These are phyloP conservation scores for Drosophila teissieri DNA, from an alignment of 1,140 invertebrate genomes.

Conservation along the genomic window DNA sequence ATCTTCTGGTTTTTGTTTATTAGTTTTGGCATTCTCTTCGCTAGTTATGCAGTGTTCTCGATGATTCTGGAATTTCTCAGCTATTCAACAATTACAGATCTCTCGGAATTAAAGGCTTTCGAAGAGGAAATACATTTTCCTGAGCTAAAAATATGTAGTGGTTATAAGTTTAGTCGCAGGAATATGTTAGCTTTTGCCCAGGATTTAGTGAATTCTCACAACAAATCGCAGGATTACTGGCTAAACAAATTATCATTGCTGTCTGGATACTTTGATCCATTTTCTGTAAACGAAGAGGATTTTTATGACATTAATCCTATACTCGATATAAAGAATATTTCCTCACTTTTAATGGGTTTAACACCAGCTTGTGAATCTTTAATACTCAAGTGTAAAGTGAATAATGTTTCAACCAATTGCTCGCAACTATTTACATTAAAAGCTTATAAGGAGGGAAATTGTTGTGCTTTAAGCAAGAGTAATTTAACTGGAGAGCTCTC, in stretches of 20 bases:
- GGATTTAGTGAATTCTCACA: constrained; percentile 1
- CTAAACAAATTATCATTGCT: constrained; percentile 23
- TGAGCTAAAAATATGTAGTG: constrained; percentile 40
- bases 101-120: constrained; percentile 12
- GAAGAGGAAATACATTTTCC: constrained; percentile 20
- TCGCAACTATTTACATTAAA: constrained; percentile 36
- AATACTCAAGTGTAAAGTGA: constrained; percentile 38
- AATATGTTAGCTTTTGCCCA: constrained; percentile 13
- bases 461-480: constrained; percentile 23
- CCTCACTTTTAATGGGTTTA: constrained; percentile 22
- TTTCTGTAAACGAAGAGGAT: constrained; percentile 6
- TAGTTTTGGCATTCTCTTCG: constrained; percentile 39
- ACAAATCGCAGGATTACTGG: constrained; percentile 24
- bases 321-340: constrained; percentile 17
- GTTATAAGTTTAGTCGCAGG: constrained; percentile 53
- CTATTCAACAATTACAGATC: constrained; percentile 44
- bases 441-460: constrained; percentile 28
- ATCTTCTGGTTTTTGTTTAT: constrained; percentile 67
- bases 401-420: constrained; percentile 30
- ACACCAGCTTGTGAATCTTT: constrained; percentile 48
- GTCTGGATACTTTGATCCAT: constrained; percentile 27
- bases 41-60: constrained; percentile 41
- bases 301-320: constrained; percentile 9
- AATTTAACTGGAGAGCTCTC: constrained; percentile 31
- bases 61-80: constrained; percentile 50